These are phyloP conservation scores for Lepidurus couesii DNA, from an alignment of 1,140 invertebrate species.

Conservation along the genomic window DNA sequence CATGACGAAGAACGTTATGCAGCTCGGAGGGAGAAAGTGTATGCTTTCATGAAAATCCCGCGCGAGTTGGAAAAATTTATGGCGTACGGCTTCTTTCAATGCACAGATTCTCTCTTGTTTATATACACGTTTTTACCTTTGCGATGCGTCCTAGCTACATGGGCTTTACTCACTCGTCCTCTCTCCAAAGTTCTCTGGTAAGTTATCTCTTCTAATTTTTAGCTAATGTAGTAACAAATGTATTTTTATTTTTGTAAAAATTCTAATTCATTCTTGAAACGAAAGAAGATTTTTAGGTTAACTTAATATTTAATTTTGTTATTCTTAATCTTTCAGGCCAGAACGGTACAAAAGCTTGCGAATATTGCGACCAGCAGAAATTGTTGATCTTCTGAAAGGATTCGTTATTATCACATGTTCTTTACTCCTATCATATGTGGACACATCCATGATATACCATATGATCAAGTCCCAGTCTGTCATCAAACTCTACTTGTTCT, in stretches of 20 bases:
- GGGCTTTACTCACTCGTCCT: constrained; percentile 66
- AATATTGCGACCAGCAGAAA: constrained; percentile 79
- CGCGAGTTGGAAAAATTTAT: constrained; percentile 89
- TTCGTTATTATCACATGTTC: constrained; percentile 78
- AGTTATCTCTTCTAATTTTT: constrained; percentile 13
- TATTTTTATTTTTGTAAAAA: background rate
- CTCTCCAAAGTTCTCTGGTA: constrained; percentile 65
- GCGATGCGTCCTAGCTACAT: constrained; percentile 78
- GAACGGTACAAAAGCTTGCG: constrained; percentile 25
- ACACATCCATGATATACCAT: constrained; percentile 98
- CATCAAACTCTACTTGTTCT: constrained; percentile 99
- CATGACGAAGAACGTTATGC: constrained; percentile 90
- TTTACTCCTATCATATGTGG: constrained; percentile 79
- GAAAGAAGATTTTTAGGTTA: background rate
- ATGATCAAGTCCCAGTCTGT: constrained; percentile 97
- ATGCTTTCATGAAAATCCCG: constrained; percentile 95
- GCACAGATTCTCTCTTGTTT: constrained; percentile 96
- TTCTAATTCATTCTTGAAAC: constrained; percentile 27
- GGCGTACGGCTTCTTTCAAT: constrained; percentile 91
- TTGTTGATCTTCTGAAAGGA: constrained; percentile 93
- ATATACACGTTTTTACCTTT: constrained; percentile 96
- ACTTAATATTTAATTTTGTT: background rate
- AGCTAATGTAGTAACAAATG: background rate
- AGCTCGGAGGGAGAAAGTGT: constrained; percentile 89
- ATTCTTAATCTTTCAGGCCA: background rate